These are phyloP conservation scores for Azemiops feae DNA, from an alignment of 2,113 vertebrate species.

Conservation along the genomic window DNA sequence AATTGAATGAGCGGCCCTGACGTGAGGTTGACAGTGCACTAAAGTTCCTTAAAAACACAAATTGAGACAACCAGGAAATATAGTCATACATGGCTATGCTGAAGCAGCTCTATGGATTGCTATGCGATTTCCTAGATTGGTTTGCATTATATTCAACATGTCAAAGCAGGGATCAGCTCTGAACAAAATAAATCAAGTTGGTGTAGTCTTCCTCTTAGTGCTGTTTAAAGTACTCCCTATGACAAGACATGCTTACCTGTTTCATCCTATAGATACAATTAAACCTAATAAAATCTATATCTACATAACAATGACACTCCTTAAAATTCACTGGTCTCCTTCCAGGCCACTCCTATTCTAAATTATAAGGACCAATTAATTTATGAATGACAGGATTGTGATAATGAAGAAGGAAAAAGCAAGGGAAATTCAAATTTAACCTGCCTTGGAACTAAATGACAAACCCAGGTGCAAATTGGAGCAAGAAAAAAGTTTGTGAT, in stretches of 20 bases:
- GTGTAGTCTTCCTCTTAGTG: neutral
- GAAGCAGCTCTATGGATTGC: neutral
- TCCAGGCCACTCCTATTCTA: neutral
- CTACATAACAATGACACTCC: neutral
- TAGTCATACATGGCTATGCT: neutral
- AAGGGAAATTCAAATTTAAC: too few relatives aligned
- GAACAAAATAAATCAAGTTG: neutral
- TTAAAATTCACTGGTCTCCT: neutral
- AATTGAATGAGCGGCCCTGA: neutral
- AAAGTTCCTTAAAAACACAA: neutral
- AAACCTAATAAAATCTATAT: neutral
- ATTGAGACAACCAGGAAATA: neutral
- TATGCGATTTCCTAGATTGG: neutral
- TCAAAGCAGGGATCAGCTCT: neutral
- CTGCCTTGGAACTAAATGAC: neutral
- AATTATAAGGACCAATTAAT: neutral
- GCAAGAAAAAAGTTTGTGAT: neutral
- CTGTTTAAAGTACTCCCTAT: neutral
- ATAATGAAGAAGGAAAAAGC: neutral
- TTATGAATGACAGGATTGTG: neutral
- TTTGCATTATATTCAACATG: neutral
- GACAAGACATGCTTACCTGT: neutral
- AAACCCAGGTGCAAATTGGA: neutral
- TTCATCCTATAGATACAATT: neutral
- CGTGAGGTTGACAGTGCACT: neutral